Percentiles rank a stretch among this genome's conserved stretches.
phyloP scores from a whole-genome alignment of 2,113 vertebrate species.

The Zosterops pallidus region DNA sequence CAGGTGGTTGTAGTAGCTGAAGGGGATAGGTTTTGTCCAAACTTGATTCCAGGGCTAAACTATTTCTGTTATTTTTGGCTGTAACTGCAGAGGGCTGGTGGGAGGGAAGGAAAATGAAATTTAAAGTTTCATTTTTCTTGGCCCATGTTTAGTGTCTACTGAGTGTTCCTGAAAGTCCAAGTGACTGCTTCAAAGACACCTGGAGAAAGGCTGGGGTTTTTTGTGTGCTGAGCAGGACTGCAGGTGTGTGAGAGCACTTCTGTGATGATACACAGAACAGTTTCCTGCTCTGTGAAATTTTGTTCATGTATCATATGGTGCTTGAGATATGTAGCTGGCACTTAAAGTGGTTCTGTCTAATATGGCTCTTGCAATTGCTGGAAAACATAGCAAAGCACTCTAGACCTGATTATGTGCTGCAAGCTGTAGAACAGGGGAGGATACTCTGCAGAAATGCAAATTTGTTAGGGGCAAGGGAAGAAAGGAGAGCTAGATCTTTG shows the following conservation, averaged over 20 bases:
- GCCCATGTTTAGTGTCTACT: background rate
- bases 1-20: background rate
- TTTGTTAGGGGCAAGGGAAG: background rate
- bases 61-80: slow-evolving; percentile 1
- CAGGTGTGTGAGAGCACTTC: background rate
- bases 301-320: rapidly evolving
- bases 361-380: background rate
- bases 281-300: background rate
- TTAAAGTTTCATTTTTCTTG: slow-evolving; percentile 17
- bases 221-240: background rate
- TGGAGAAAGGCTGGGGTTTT: background rate
- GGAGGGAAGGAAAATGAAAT: background rate
- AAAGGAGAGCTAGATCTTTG: background rate
- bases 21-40: slow-evolving; percentile 1
- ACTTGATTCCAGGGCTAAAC: background rate
- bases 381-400: background rate
- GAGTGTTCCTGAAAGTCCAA: background rate
- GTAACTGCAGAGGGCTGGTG: background rate
- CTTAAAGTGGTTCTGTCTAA: background rate
- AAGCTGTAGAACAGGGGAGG: background rate
- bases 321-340: background rate
- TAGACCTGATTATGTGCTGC: rapidly evolving
- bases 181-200: background rate
- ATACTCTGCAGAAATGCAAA: background rate
- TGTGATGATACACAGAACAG: rapidly evolving